Conservation (phyloP, 2,888 invertebrate genomes). For the Drosophila koepferae region DNA sequence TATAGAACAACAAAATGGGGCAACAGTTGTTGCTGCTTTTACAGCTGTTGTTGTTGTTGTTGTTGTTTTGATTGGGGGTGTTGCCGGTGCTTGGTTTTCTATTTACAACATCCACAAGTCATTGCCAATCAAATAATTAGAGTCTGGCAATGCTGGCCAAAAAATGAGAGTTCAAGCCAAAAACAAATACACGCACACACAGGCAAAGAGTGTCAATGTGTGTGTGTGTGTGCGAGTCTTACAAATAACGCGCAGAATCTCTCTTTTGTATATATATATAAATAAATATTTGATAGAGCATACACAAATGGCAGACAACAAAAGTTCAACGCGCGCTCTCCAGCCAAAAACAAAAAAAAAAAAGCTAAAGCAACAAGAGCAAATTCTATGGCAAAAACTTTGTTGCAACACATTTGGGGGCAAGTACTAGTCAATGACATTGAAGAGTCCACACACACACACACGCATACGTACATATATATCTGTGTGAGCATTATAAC, state of each 20-base stretch:
- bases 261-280: slow-evolving; percentile 57
- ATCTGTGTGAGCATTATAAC: slow-evolving; percentile 30
- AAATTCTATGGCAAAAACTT: slow-evolving; percentile 59
- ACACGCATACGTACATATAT: background rate
- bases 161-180: slow-evolving; percentile 38
- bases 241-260: slow-evolving; percentile 69
- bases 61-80: slow-evolving; percentile 14
- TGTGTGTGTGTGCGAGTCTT: slow-evolving; percentile 24
- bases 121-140: slow-evolving; percentile 74
- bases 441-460: slow-evolving; percentile 48
- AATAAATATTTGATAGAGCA: slow-evolving; percentile 45
- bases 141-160: slow-evolving; percentile 64
- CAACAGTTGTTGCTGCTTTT: slow-evolving; percentile 8
- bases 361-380: slow-evolving; percentile 22
- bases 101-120: slow-evolving; percentile 53
- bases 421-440: slow-evolving; percentile 75
- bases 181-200: slow-evolving; percentile 12
- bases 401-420: slow-evolving; percentile 70
- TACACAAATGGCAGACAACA: slow-evolving; percentile 63
- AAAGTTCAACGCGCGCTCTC: slow-evolving; percentile 53
- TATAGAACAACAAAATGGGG: slow-evolving; percentile 40
- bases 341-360: slow-evolving; percentile 20
- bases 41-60: background rate
- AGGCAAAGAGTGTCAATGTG: slow-evolving; percentile 1
- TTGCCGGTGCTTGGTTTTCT: slow-evolving; percentile 13